phyloP scores from a whole-genome alignment of 2,888 invertebrate genomes.

The Stegophylla sp. region DNA sequence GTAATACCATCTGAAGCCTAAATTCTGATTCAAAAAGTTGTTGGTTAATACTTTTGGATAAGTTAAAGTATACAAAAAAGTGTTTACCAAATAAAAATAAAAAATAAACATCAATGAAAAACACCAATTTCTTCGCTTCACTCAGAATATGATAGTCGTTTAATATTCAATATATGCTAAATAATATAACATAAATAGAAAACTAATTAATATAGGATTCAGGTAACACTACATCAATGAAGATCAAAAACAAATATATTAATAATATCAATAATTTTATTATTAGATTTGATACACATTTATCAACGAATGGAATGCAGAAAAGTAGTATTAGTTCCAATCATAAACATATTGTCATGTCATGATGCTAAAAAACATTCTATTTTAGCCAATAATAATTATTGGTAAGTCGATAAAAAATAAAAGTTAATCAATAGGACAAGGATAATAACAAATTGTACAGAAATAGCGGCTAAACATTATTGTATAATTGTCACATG shows the following conservation, averaged over 20 bases:
- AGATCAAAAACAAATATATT: slow-evolving; percentile 23
- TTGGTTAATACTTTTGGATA: no score
- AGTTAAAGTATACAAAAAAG: no score
- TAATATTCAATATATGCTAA: background rate
- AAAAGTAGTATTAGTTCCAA: slow-evolving; percentile 42
- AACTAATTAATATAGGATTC: background rate
- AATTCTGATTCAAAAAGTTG: no score
- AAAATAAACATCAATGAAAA: no score
- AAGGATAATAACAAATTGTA: slow-evolving; percentile 23
- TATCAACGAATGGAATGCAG: slow-evolving; percentile 57
- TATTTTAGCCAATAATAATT: slow-evolving; percentile 27
- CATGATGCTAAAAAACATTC: slow-evolving; percentile 45
- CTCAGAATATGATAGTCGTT: no score
- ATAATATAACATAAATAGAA: background rate
- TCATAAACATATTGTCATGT: slow-evolving; percentile 42
- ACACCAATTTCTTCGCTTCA: no score
- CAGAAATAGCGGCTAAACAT: slow-evolving; percentile 5
- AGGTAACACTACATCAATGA: background rate
- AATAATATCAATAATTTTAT: slow-evolving; percentile 39
- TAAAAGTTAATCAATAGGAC: slow-evolving; percentile 15
- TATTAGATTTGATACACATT: slow-evolving; percentile 48
- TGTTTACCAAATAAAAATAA: no score
- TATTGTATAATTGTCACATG: slow-evolving; percentile 29
- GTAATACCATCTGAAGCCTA: no score
- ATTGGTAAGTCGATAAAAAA: slow-evolving; percentile 24